phyloP scores from a whole-genome alignment of 37 sponge, comb jelly and placozoan species.

The Spongilla lacustris region DNA sequence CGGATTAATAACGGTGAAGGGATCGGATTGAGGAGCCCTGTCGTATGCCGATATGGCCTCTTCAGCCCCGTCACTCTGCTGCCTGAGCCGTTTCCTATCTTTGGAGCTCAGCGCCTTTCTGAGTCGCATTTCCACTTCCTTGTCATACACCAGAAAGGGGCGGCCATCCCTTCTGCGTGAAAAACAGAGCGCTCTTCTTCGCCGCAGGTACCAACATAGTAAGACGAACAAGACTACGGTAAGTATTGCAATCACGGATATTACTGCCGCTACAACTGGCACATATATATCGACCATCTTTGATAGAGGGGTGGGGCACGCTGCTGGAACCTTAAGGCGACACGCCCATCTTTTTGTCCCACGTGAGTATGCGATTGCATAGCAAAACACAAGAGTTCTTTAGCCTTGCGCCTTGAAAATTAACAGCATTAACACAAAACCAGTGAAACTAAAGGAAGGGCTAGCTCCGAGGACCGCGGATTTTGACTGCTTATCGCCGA shows the following conservation, averaged over 20 bases:
- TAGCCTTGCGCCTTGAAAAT: background rate
- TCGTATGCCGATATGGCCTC: background rate
- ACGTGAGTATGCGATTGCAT: background rate
- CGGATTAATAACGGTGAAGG: conserved; percentile 56
- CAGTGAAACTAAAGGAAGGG: background rate
- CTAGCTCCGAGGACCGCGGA: background rate
- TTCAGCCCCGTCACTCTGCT: background rate
- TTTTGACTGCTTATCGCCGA: background rate
- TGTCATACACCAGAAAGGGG: conserved; percentile 25
- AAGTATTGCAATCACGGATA: conserved; percentile 36
- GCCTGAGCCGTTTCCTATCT: conserved; percentile 4
- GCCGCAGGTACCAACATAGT: conserved; percentile 22
- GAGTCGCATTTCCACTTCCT: background rate
- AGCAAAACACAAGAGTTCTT: background rate
- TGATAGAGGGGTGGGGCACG: conserved; percentile 33
- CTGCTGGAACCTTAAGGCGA: background rate
- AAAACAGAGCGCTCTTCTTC: conserved; percentile 55
- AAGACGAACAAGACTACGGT: background rate
- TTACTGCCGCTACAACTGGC: conserved; percentile 7
- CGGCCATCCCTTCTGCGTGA: background rate
- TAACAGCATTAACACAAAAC: background rate
- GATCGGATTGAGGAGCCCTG: conserved; percentile 22
- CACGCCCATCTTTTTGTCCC: conserved; percentile 43
- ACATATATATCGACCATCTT: background rate
- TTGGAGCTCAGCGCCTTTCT: conserved; percentile 8